Percentiles rank a stretch among this genome's conserved stretches.
Conservation (phyloP, 1,140 invertebrate genomes). For the Cherax quadricarinatus region DNA sequence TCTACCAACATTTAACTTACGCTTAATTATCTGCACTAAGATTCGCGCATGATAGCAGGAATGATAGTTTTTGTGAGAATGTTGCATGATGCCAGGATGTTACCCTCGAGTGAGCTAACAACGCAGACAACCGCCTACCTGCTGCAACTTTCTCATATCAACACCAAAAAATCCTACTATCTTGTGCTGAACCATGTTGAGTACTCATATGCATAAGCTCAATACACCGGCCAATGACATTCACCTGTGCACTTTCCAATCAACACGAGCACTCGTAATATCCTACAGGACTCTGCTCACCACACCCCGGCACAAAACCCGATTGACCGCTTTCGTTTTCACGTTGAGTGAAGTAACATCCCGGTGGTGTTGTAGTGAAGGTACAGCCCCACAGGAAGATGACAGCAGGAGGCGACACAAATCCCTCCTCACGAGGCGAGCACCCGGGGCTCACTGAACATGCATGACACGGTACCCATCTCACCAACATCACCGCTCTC, state of each 20-base stretch:
- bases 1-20: too few species aligned
- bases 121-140: too few species aligned
- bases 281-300: too few species aligned
- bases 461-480: neutral
- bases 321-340: neutral
- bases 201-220: neutral
- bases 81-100: too few species aligned
- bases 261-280: neutral
- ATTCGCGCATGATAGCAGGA: too few species aligned
- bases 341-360: neutral
- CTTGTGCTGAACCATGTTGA: neutral
- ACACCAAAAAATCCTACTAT: neutral
- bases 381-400: neutral
- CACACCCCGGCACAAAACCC: neutral
- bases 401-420: neutral
- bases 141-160: too few species aligned
- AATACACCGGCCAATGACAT: neutral
- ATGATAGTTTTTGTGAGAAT: too few species aligned
- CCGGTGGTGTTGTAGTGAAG: neutral
- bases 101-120: too few species aligned
- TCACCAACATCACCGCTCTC: neutral
- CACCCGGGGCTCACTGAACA: neutral
- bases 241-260: slow-evolving; percentile 33
- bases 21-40: too few species aligned
- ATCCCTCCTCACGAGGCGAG: neutral